These are phyloP conservation scores for Eudasyphora cyanicolor DNA, from an alignment of 2,888 invertebrate species.

Conservation along the genomic window DNA sequence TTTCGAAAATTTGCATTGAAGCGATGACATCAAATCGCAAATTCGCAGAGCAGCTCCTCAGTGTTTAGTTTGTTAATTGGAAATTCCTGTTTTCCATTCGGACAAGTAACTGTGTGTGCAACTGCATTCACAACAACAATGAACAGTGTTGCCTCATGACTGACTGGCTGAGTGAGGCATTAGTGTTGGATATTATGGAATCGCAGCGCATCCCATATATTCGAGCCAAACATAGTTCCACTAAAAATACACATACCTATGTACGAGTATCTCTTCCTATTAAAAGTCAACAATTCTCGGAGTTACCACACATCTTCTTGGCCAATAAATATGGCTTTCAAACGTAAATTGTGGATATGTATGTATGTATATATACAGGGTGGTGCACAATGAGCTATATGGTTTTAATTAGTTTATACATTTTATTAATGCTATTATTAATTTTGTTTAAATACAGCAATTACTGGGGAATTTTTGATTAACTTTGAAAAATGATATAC, in stretches of 20 bases:
- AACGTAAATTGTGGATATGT: too few species aligned
- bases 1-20: constrained; percentile 10
- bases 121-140: neutral
- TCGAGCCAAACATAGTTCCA: neutral
- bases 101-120: constrained; percentile 1
- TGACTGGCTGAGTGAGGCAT: neutral
- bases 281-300: neutral
- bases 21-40: constrained; percentile 31
- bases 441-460: too few species aligned
- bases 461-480: too few species aligned
- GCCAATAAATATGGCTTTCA: neutral
- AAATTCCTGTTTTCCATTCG: constrained; percentile 14
- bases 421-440: too few species aligned
- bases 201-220: neutral
- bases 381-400: too few species aligned
- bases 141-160: too few species aligned
- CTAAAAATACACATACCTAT: neutral
- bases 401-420: too few species aligned
- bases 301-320: constrained; percentile 11
- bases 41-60: too few species aligned
- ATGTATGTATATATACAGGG: too few species aligned
- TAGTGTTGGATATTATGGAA: neutral
- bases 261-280: neutral
- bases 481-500: too few species aligned
- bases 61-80: constrained; percentile 17